Conservation (phyloP, 1,140 invertebrate species). For the Papilio polytes region DNA sequence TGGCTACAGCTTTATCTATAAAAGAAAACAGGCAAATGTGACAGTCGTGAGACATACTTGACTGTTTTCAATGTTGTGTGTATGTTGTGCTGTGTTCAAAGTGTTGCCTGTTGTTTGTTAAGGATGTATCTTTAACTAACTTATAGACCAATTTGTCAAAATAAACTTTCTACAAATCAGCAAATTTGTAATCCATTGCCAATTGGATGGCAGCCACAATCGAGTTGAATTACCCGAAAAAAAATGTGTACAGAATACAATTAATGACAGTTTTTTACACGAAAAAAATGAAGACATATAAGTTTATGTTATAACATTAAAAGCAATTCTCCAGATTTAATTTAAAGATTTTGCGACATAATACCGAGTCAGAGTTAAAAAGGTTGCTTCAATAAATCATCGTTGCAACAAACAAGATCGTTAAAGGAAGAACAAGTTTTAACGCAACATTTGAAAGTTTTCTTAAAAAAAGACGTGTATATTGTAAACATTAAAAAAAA, state of each 20-base stretch:
- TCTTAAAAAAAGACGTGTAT: not conserved
- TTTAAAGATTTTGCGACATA: constrained; percentile 25
- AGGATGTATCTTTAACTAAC: no score
- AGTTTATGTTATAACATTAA: not conserved
- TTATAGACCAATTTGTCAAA: no score
- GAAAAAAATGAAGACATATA: not conserved
- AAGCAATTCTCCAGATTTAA: constrained; percentile 12
- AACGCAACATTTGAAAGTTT: constrained; percentile 27
- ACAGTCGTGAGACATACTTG: no score
- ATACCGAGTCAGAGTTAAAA: not conserved
- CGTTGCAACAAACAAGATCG: constrained; percentile 1
- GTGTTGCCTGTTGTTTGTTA: no score
- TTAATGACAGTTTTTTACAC: not conserved
- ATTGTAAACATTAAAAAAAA: not conserved
- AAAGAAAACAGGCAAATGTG: not conserved
- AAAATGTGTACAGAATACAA: not conserved
- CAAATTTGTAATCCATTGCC: not conserved
- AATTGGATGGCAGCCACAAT: not conserved
- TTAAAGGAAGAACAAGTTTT: constrained; percentile 11
- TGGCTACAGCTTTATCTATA: no score
- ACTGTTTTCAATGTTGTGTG: no score
- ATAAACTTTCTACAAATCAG: no score
- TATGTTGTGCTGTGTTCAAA: no score
- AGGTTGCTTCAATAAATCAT: constrained; percentile 10
- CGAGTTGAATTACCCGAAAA: not conserved